Percentiles rank a stretch among this genome's conserved stretches.
Evolutionary conservation across 30 jellyfish, hydroid and myxozoan species (phyloP).

Genomic region (Rhopilema esculentum): DNA sequence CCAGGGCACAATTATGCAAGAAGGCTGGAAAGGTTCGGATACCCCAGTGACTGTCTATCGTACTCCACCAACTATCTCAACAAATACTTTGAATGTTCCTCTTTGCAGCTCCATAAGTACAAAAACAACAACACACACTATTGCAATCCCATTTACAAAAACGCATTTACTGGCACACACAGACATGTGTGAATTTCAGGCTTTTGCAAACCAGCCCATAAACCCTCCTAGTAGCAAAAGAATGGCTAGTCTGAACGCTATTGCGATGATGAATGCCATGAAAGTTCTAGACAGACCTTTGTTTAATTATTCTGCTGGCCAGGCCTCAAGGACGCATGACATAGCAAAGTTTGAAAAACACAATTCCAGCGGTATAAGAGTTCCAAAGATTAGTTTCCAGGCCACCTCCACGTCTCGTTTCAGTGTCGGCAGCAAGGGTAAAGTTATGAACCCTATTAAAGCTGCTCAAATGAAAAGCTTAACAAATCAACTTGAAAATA

Average conservation of each 20-base stretch:
- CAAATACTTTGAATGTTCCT: slow-evolving; percentile 61
- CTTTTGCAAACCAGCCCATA: neutral
- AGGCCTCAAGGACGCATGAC: slow-evolving; percentile 31
- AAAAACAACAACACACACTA: slow-evolving; percentile 76
- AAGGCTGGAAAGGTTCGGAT: neutral
- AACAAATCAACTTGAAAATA: slow-evolving; percentile 48
- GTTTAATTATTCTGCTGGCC: slow-evolving; percentile 3
- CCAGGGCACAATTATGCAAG: neutral
- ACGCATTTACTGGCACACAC: slow-evolving; percentile 80
- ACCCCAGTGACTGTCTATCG: slow-evolving; percentile 36
- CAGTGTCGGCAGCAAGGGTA: slow-evolving; percentile 56
- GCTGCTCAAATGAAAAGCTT: slow-evolving; percentile 63
- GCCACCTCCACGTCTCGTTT: slow-evolving; percentile 88
- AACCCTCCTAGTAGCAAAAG: slow-evolving; percentile 55
- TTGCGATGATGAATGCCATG: slow-evolving; percentile 90
- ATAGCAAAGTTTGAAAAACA: slow-evolving; percentile 14
- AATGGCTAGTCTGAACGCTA: slow-evolving; percentile 77
- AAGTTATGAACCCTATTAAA: slow-evolving; percentile 44
- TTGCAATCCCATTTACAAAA: slow-evolving; percentile 89
- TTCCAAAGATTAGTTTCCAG: slow-evolving; percentile 77
- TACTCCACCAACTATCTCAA: slow-evolving; percentile 59
- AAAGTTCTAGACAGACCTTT: slow-evolving; percentile 67
- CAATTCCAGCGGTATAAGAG: slow-evolving; percentile 25
- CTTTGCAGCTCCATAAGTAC: slow-evolving; percentile 80
- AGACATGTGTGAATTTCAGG: slow-evolving; percentile 36